Base-by-base conservation (phyloP, 2,797 vertebrate genomes). In the Protonibea diacanthus region DNA sequence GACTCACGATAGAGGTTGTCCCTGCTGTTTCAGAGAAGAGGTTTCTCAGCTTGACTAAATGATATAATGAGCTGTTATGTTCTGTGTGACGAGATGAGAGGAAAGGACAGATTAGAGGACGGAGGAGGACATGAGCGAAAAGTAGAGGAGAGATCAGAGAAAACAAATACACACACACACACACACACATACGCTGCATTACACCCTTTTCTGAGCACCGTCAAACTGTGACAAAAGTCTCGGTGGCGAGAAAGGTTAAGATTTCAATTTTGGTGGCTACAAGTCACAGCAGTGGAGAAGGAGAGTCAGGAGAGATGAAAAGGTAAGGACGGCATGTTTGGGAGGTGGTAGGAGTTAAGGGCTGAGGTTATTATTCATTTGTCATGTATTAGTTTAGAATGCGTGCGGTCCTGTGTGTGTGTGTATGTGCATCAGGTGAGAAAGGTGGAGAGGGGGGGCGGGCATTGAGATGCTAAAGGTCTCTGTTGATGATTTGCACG, bases 401-500 rank as follows among this genome's bases (percentile, higher is more conserved):
- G 27, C n/a, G 40, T 44, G 40, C n/a, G 0, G 80, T 75, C 60
- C 52, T 71, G 38, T 58, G 69, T 25, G 52, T 67, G 44, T 68
- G 53, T 47, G 49, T 73, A 44, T 69, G 56, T 64, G 71, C 57
- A 49, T 87, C 80, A 88, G 82, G 90, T 91, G 86, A 85, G 77
- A 86, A 78, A 88, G 88, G 85, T 76, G 84, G 80, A 71, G 71
- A 71, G 71, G 76, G 33, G 7, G 83, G 81, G 76, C 25, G 71
- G 88, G 83, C 51, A 77, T 68, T 69, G 58, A 74, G 87, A 88
- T 91, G 92, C 91, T 93, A 94, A 95, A 94, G 92, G 93, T 94
- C 93, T 92, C 89, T 93, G 94, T 94, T 94, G 92, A 94, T 95
- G 92, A 94, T 95, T 95, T 94, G 91, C 92, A 94, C 92, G 92